phyloP scores from a whole-genome alignment of 2,888 invertebrate genomes.

The Coenonympha glycerion region DNA sequence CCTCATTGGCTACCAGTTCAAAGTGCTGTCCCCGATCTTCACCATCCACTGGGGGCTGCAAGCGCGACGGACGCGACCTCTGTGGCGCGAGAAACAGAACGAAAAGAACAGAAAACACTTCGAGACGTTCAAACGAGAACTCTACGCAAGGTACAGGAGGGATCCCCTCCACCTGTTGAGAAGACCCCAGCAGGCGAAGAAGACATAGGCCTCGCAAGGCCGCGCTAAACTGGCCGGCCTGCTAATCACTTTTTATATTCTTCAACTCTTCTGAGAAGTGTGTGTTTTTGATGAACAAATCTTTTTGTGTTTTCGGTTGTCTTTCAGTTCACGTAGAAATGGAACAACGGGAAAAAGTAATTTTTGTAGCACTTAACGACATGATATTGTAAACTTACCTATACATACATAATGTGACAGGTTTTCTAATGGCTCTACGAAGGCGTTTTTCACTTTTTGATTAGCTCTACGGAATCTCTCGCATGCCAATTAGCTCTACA shows the following conservation, averaged over 20 bases:
- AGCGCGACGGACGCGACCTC: slow-evolving; percentile 83
- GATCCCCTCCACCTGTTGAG: slow-evolving; percentile 76
- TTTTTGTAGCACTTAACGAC: too few relatives aligned
- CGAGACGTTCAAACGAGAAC: slow-evolving; percentile 87
- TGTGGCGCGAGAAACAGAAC: slow-evolving; percentile 92
- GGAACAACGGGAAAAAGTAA: too few relatives aligned
- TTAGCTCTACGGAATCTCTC: too few relatives aligned
- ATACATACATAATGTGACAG: too few relatives aligned
- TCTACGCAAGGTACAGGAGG: slow-evolving; percentile 83
- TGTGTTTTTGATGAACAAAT: background rate
- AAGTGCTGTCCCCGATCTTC: slow-evolving; percentile 90
- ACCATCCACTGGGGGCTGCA: slow-evolving; percentile 94
- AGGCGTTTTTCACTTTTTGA: background rate
- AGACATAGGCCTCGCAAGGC: slow-evolving; percentile 70
- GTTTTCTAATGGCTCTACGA: background rate
- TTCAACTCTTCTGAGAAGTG: slow-evolving; percentile 35
- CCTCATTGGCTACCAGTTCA: slow-evolving; percentile 90
- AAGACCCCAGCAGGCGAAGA: slow-evolving; percentile 53
- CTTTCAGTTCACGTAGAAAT: too few relatives aligned
- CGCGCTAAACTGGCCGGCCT: slow-evolving; percentile 62
- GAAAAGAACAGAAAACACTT: slow-evolving; percentile 87
- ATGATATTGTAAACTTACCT: too few relatives aligned
- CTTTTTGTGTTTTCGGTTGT: too few relatives aligned
- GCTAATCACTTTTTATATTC: slow-evolving; percentile 31
- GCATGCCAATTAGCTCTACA: too few relatives aligned